Percentiles rank a stretch among this genome's conserved stretches.
These are phyloP conservation scores for Apomyelois bistriatella DNA, from an alignment of 2,888 invertebrate genomes.

Conservation along the genomic window DNA sequence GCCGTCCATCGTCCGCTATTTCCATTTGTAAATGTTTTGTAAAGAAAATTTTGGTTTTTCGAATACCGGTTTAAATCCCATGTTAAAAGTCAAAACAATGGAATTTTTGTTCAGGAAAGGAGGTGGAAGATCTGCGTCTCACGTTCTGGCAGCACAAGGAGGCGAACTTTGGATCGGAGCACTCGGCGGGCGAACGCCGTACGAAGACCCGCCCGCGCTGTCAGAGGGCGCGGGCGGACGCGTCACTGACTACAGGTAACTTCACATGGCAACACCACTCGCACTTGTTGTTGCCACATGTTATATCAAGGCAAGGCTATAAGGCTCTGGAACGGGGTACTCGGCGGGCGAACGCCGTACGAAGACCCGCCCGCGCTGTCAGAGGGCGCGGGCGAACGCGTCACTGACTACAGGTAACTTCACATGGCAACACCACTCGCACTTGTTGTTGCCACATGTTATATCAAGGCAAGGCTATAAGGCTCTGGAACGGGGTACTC, in stretches of 20 bases:
- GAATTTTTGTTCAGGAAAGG: conserved; percentile 75
- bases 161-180: conserved; percentile 98
- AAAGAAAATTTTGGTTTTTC: too few species aligned
- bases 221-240: conserved; percentile 96
- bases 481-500: conserved; percentile 96
- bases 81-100: too few species aligned
- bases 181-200: conserved; percentile 90
- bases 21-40: too few species aligned
- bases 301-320: too few species aligned
- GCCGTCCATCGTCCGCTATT: too few species aligned
- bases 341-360: conserved; percentile 91
- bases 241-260: conserved; percentile 91
- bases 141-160: conserved; percentile 95
- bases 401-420: conserved; percentile 90
- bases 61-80: too few species aligned
- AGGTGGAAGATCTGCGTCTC: conserved; percentile 93
- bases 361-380: conserved; percentile 98
- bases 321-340: conserved; percentile 96
- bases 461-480: too few species aligned
- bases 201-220: conserved; percentile 97
- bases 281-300: not conserved
- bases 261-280: not conserved
- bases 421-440: not conserved
- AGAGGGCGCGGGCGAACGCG: conserved; percentile 95
- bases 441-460: not conserved